Conservation (phyloP, 2,113 vertebrate genomes). For the Otis tarda region DNA sequence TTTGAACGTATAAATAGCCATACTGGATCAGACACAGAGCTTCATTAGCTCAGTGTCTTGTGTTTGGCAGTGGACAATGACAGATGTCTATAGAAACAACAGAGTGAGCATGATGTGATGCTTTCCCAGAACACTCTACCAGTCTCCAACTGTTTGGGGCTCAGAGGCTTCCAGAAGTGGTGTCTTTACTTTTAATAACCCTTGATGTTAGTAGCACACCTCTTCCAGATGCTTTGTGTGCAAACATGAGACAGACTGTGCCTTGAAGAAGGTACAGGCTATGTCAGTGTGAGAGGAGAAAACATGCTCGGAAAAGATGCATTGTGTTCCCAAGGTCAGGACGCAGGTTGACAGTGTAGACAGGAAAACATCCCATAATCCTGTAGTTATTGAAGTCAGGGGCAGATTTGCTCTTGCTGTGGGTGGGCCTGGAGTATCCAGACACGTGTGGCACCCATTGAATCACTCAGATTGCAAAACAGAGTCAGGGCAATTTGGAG, state of each 20-base stretch:
- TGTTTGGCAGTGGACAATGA: background rate
- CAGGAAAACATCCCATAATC: background rate
- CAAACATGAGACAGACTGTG: background rate
- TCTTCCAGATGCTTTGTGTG: background rate
- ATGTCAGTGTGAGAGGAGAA: background rate
- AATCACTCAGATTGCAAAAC: background rate
- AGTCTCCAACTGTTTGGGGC: background rate
- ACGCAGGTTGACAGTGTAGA: background rate
- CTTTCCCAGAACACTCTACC: background rate
- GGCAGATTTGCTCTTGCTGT: background rate
- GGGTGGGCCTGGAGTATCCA: background rate
- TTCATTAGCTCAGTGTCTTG: background rate
- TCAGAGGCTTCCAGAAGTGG: background rate
- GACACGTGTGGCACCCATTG: fast-evolving
- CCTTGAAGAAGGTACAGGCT: background rate
- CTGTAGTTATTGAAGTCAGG: background rate
- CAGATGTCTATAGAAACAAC: background rate
- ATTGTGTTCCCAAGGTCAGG: background rate
- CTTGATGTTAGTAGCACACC: background rate
- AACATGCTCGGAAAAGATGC: background rate
- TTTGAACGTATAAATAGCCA: background rate
- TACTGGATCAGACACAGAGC: background rate
- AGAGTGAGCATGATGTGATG: fast-evolving
- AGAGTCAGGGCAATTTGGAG: background rate
- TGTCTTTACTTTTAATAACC: background rate